Percentiles rank a stretch among this genome's conserved stretches.
phyloP scores from a whole-genome alignment of 2,888 invertebrate species.

The Selenia dentaria region DNA sequence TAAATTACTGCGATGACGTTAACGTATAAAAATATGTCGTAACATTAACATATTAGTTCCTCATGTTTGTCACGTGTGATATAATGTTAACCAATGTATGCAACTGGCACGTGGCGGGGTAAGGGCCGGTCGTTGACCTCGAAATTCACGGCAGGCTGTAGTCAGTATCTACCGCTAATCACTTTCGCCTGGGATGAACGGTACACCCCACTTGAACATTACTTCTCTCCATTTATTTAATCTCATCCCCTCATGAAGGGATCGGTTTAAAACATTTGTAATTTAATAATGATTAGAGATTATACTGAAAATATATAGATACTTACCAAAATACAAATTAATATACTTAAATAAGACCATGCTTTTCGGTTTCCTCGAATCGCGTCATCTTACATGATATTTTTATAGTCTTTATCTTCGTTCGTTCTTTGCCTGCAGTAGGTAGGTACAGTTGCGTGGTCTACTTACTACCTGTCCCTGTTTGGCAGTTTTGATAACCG shows the following conservation, averaged over 20 bases:
- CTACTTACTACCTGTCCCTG: too few relatives aligned
- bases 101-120: constrained; percentile 49
- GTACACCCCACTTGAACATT: constrained; percentile 48
- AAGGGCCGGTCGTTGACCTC: constrained; percentile 74
- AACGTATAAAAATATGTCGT: not conserved
- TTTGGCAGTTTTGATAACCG: too few relatives aligned
- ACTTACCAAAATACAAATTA: too few relatives aligned
- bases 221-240: constrained; percentile 33
- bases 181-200: constrained; percentile 61
- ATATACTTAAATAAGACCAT: too few relatives aligned
- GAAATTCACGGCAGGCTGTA: constrained; percentile 50
- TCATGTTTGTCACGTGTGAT: constrained; percentile 32
- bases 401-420: too few relatives aligned
- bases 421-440: too few relatives aligned
- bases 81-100: constrained; percentile 45
- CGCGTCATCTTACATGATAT: too few relatives aligned
- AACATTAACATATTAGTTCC: not conserved
- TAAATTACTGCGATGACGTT: too few relatives aligned
- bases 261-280: constrained; percentile 21
- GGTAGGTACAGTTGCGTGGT: too few relatives aligned
- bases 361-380: too few relatives aligned
- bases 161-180: constrained; percentile 75
- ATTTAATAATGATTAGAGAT: too few relatives aligned
- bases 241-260: constrained; percentile 33
- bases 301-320: too few relatives aligned